Evolutionary conservation across 2,797 vertebrate species (phyloP).

Genomic region (Manis crassicaudata): DNA sequence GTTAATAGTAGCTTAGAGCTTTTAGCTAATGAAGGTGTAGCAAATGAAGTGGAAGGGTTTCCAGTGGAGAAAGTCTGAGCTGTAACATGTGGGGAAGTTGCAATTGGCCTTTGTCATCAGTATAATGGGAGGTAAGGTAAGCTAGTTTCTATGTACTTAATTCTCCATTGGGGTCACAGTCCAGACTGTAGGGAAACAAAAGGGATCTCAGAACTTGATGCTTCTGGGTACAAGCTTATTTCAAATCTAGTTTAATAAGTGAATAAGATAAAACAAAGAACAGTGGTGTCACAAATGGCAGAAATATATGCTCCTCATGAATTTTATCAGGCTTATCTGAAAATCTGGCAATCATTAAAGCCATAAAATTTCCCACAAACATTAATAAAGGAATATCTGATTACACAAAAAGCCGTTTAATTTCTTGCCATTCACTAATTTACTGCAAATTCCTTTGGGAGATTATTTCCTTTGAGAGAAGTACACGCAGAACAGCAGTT

Average conservation of each 20-base stretch:
- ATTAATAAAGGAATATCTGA: neutral
- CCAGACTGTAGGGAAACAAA: neutral
- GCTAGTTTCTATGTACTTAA: neutral
- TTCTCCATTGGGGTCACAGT: neutral
- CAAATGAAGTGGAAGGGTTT: neutral
- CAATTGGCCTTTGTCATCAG: neutral
- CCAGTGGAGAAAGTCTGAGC: neutral
- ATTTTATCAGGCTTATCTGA: neutral
- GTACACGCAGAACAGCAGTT: neutral
- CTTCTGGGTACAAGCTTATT: neutral
- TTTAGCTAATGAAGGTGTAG: neutral
- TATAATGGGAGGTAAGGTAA: neutral
- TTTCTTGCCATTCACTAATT: neutral
- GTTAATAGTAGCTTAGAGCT: neutral
- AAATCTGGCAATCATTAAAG: neutral
- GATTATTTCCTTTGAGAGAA: neutral
- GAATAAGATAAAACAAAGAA: neutral
- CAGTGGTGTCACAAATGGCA: neutral
- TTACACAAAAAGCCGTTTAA: neutral
- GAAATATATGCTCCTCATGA: neutral
- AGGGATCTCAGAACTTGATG: neutral
- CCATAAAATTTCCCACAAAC: neutral
- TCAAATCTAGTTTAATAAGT: neutral
- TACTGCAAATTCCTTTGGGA: neutral
- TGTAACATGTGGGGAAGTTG: neutral